Evolutionary conservation across 2,888 invertebrate species (phyloP).

Genomic region (Masnerella sp.): DNA sequence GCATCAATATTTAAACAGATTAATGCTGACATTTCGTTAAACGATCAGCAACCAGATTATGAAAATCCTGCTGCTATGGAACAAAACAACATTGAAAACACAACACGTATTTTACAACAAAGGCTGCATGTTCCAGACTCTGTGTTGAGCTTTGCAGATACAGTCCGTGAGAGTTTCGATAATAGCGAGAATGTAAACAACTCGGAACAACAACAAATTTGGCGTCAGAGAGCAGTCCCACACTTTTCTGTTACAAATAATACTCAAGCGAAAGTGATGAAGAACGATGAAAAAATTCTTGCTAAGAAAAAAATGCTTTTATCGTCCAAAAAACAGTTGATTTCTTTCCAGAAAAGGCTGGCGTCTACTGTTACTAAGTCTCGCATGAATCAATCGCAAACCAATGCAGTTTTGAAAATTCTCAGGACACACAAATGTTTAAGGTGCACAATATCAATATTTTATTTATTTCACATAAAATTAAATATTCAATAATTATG

Average conservation of each 20-base stretch:
- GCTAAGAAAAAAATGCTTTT: not conserved
- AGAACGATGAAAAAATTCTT: not conserved
- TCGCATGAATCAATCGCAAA: not conserved
- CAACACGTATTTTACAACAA: too few species aligned
- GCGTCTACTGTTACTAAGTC: not conserved
- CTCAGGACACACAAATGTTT: not conserved
- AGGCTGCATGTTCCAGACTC: not conserved
- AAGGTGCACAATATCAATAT: not conserved
- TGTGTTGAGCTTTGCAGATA: not conserved
- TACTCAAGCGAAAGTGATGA: not conserved
- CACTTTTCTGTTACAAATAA: not conserved
- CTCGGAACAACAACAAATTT: too few species aligned
- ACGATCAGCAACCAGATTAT: not conserved
- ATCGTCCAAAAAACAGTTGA: not conserved
- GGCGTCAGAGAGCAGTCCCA: too few species aligned
- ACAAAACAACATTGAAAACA: too few species aligned
- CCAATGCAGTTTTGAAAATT: constrained; percentile 1
- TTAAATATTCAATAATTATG: not conserved
- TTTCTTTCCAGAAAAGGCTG: not conserved
- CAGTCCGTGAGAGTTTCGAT: not conserved
- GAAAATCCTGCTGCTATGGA: not conserved
- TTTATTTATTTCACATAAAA: not conserved
- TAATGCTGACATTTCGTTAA: not conserved
- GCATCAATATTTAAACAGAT: too few species aligned
- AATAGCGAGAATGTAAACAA: not conserved